phyloP scores from a whole-genome alignment of 2,113 vertebrate genomes.

The Leptosomus discolor region DNA sequence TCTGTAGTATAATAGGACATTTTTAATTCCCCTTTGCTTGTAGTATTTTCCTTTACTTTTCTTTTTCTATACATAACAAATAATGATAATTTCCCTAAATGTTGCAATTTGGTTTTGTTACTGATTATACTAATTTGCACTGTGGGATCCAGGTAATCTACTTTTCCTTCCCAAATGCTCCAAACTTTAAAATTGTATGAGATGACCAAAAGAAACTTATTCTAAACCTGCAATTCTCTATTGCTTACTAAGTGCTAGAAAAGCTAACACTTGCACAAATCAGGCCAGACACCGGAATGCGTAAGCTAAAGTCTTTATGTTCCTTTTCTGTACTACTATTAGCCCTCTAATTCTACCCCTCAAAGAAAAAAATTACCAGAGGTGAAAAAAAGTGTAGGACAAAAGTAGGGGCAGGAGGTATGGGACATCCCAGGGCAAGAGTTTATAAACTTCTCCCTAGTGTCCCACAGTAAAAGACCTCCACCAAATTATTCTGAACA shows the following conservation, averaged over 20 bases:
- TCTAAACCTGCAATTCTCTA: background rate
- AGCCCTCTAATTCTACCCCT: background rate
- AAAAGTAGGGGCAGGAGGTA: background rate
- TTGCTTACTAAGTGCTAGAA: background rate
- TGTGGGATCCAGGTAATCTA: background rate
- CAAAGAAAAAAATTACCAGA: background rate
- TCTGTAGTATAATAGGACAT: background rate
- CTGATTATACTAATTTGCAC: background rate
- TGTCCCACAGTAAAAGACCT: background rate
- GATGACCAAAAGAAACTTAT: background rate
- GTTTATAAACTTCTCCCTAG: background rate
- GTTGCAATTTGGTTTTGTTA: background rate
- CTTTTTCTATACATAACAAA: background rate
- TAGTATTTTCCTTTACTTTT: background rate
- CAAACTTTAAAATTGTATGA: background rate
- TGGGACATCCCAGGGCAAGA: background rate
- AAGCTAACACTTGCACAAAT: background rate
- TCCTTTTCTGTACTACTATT: background rate
- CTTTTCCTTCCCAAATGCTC: background rate
- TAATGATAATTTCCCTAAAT: background rate
- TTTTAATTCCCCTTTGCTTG: background rate
- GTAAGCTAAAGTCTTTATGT: background rate
- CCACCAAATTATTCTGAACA: background rate
- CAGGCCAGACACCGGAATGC: rapidly evolving
- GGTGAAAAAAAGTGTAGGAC: background rate